These are phyloP conservation scores for Lutraria lutraria DNA, from an alignment of 2,888 invertebrate genomes.

Conservation along the genomic window DNA sequence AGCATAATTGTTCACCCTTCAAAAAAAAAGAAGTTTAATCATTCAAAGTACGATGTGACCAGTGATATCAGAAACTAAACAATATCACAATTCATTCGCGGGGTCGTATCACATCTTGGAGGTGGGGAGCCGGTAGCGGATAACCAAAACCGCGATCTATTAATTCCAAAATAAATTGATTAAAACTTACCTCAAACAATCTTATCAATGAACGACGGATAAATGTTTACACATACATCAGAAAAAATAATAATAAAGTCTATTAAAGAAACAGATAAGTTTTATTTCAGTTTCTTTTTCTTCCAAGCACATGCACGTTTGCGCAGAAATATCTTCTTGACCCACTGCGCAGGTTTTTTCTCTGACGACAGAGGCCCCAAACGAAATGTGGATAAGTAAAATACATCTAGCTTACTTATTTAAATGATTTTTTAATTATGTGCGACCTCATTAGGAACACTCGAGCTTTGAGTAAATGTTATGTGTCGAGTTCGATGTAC, in stretches of 20 bases:
- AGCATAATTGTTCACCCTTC: not conserved
- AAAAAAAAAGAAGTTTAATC: not conserved
- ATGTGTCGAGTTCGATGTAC: too few species aligned
- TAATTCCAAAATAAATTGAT: not conserved
- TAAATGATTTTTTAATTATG: not conserved
- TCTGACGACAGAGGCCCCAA: conserved; percentile 25
- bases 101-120: conserved; percentile 29
- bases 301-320: conserved; percentile 79
- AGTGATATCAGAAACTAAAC: not conserved
- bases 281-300: conserved; percentile 60
- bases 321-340: conserved; percentile 71
- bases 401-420: not conserved
- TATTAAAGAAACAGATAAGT: conserved; percentile 39
- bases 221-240: conserved; percentile 66
- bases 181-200: conserved; percentile 43
- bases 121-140: conserved; percentile 46
- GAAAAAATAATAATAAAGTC: conserved; percentile 48
- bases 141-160: not conserved
- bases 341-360: conserved; percentile 60
- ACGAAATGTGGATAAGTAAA: conserved; percentile 26
- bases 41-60: not conserved
- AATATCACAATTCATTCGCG: conserved; percentile 31
- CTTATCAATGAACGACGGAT: conserved; percentile 47
- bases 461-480: too few species aligned
- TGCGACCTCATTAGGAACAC: not conserved